These are phyloP conservation scores for Oryzias sinensis DNA, from an alignment of 2,797 vertebrate genomes.

Conservation along the genomic window DNA sequence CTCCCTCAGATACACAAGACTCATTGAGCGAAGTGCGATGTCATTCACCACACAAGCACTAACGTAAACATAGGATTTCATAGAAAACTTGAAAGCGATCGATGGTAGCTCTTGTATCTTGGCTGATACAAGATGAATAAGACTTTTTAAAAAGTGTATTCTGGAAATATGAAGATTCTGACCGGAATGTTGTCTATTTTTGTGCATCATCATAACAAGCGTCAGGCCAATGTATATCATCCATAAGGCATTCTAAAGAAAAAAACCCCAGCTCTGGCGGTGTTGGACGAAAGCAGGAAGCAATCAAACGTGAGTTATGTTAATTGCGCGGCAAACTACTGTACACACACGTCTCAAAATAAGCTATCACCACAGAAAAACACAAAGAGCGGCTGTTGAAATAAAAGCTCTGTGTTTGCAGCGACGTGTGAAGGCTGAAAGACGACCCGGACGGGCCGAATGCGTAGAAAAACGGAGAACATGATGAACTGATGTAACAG, in stretches of 20 bases:
- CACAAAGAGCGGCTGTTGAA: conserved; percentile 47
- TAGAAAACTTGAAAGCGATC: conserved; percentile 49
- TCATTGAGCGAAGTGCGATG: conserved; percentile 51
- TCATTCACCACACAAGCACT: conserved; percentile 54
- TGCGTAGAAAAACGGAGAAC: conserved; percentile 67
- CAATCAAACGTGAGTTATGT: conserved; percentile 64
- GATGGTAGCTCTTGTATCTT: conserved; percentile 30
- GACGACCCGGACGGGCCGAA: conserved; percentile 56
- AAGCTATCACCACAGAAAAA: conserved; percentile 54
- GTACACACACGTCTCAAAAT: conserved; percentile 62
- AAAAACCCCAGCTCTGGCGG: conserved; percentile 46
- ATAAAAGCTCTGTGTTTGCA: conserved; percentile 60
- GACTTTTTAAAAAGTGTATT: conserved; percentile 16
- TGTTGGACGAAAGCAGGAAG: conserved; percentile 47
- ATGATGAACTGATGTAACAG: conserved; percentile 38
- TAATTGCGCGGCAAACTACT: conserved; percentile 66
- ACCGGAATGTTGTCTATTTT: conserved; percentile 30
- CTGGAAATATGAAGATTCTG: conserved; percentile 32
- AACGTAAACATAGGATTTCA: conserved; percentile 49
- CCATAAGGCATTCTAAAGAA: conserved; percentile 27
- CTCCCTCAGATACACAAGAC: conserved; percentile 60
- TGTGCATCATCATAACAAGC: conserved; percentile 26
- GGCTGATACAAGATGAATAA: conserved; percentile 36
- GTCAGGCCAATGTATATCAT: conserved; percentile 27
- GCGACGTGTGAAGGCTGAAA: conserved; percentile 55